A percentile compares a stretch with the other conserved stretches of the same genome.
These are phyloP conservation scores for Regulus satrapa DNA, from an alignment of 2,113 vertebrate genomes.

Conservation along the genomic window DNA sequence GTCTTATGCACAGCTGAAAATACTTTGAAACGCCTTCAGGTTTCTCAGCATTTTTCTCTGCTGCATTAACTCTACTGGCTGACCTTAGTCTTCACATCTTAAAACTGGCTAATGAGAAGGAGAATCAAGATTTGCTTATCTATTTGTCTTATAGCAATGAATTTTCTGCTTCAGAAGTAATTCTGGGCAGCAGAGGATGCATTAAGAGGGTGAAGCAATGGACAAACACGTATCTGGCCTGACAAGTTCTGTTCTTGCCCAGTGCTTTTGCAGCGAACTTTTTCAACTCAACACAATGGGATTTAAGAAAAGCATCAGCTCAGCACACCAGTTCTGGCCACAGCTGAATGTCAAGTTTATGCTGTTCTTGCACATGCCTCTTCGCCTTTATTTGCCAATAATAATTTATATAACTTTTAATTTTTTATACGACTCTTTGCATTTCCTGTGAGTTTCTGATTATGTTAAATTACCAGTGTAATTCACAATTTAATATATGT, in stretches of 20 bases:
- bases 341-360: constrained; percentile 11
- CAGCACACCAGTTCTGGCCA: constrained; percentile 33
- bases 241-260: constrained; percentile 1
- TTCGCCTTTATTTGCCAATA: background rate
- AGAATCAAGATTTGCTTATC: background rate
- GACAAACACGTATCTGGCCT: background rate
- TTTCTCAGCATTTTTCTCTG: background rate
- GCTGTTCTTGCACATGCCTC: constrained; percentile 7
- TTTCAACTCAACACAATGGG: background rate
- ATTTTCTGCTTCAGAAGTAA: background rate
- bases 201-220: background rate
- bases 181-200: background rate
- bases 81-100: background rate
- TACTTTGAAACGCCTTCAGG: background rate
- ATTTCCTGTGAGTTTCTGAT: background rate
- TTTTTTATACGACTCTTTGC: background rate
- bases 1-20: background rate
- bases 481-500: background rate
- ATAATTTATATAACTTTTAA: background rate
- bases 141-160: background rate
- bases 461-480: background rate
- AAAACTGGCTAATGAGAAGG: background rate
- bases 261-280: constrained; percentile 13
- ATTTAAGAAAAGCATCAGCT: constrained; percentile 15
- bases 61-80: background rate